phyloP scores from a whole-genome alignment of 2,797 vertebrate species.

The Cirrhinus mrigala region DNA sequence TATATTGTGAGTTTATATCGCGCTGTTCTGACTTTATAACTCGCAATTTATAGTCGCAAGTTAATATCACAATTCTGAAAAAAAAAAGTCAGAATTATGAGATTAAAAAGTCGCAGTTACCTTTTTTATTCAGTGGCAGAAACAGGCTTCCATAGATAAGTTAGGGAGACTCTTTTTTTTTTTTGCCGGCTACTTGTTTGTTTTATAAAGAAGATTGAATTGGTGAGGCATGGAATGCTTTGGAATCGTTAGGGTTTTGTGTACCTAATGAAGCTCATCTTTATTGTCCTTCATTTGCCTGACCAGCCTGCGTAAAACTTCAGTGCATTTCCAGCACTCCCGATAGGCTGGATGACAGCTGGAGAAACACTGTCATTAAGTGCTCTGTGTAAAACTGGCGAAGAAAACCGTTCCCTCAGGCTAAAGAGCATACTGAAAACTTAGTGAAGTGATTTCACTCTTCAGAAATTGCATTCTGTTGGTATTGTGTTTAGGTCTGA shows the following conservation, averaged over 20 bases:
- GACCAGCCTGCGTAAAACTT: conserved; percentile 40
- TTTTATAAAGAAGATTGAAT: conserved; percentile 54
- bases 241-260: conserved; percentile 62
- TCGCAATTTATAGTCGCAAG: too few relatives aligned
- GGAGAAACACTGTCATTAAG: conserved; percentile 54
- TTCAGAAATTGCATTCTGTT: conserved; percentile 36
- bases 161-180: conserved; percentile 29
- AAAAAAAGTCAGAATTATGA: too few relatives aligned
- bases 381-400: conserved; percentile 41
- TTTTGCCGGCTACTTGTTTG: conserved; percentile 59
- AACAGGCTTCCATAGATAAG: neutral
- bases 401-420: conserved; percentile 45
- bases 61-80: too few relatives aligned
- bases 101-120: too few relatives aligned
- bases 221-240: conserved; percentile 43
- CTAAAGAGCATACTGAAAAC: conserved; percentile 35
- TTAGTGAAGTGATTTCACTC: conserved; percentile 29
- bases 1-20: too few relatives aligned
- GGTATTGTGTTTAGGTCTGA: conserved; percentile 4
- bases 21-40: too few relatives aligned
- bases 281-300: conserved; percentile 29
- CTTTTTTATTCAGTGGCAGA: too few relatives aligned
- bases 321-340: conserved; percentile 13
- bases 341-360: conserved; percentile 49
- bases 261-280: conserved; percentile 64